Conservation (phyloP, 2,797 vertebrate genomes). For the Paratrypauchen microcephalus region DNA sequence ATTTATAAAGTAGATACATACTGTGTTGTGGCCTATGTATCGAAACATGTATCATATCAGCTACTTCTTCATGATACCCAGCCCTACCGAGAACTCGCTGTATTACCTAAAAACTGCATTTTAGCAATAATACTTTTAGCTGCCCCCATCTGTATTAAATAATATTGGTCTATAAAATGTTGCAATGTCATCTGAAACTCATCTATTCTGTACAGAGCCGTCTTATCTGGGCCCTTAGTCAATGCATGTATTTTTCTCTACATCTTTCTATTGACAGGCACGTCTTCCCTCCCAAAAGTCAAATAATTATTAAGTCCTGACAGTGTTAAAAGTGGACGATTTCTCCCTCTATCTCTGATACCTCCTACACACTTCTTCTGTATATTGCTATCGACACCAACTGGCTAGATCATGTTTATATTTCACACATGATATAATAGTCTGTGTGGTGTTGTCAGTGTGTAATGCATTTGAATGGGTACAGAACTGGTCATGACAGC, state of each 20-base stretch:
- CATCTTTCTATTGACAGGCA: background rate
- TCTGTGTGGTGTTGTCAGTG: background rate
- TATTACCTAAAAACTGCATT: too few species aligned
- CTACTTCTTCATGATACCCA: too few species aligned
- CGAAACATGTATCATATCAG: too few species aligned
- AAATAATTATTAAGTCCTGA: too few species aligned
- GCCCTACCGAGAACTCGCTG: too few species aligned
- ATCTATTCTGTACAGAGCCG: too few species aligned
- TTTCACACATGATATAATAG: background rate
- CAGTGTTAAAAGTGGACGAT: background rate
- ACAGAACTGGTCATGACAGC: conserved; percentile 27
- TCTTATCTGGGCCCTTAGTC: background rate
- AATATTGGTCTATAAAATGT: too few species aligned
- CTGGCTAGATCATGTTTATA: background rate
- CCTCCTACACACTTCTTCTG: conserved; percentile 1
- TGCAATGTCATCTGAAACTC: too few species aligned
- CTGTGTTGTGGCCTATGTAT: too few species aligned
- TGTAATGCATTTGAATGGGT: background rate
- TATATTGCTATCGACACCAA: background rate
- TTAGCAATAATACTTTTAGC: too few species aligned
- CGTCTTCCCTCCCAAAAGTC: background rate
- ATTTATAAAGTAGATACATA: too few species aligned
- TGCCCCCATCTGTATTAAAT: too few species aligned
- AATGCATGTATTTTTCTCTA: background rate
- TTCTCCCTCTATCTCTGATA: background rate